Conservation (phyloP, 53 echinoderm and acorn worm genomes). For the Arbacia lixula region DNA sequence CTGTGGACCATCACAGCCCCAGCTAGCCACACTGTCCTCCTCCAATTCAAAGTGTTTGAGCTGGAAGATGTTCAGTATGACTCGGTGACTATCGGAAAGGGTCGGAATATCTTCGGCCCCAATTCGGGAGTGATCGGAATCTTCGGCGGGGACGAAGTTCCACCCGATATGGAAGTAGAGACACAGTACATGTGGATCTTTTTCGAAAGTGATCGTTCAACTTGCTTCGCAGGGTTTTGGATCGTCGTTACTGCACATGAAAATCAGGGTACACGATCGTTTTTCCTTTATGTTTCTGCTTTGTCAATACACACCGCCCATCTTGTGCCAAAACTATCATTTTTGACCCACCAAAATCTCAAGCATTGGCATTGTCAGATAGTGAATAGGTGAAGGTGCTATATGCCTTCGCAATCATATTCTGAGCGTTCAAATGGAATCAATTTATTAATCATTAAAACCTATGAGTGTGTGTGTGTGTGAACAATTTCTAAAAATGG, state of each 20-base stretch:
- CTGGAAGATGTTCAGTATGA: background rate
- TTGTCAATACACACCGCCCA: too few species aligned
- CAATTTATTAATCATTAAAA: too few species aligned
- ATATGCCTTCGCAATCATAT: too few species aligned
- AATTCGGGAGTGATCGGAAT: conserved; percentile 29
- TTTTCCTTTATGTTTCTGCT: too few species aligned
- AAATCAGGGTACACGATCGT: background rate
- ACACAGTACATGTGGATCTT: conserved; percentile 3
- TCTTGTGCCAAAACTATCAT: background rate
- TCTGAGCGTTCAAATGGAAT: too few species aligned
- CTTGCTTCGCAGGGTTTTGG: conserved; percentile 19
- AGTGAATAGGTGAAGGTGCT: background rate
- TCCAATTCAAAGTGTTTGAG: background rate
- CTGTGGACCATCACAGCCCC: conserved; percentile 23
- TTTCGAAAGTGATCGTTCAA: background rate
- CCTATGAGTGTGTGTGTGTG: too few species aligned
- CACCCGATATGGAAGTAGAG: background rate
- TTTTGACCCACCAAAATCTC: background rate
- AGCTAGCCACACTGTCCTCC: background rate
- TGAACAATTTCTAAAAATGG: too few species aligned
- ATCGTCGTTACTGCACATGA: background rate
- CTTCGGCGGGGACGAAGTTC: conserved; percentile 7
- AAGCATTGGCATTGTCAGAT: background rate
- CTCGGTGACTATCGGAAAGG: conserved; percentile 36
- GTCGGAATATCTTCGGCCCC: conserved; percentile 3